phyloP scores from a whole-genome alignment of 2,797 vertebrate species.

The Pachyuromys duprasi region DNA sequence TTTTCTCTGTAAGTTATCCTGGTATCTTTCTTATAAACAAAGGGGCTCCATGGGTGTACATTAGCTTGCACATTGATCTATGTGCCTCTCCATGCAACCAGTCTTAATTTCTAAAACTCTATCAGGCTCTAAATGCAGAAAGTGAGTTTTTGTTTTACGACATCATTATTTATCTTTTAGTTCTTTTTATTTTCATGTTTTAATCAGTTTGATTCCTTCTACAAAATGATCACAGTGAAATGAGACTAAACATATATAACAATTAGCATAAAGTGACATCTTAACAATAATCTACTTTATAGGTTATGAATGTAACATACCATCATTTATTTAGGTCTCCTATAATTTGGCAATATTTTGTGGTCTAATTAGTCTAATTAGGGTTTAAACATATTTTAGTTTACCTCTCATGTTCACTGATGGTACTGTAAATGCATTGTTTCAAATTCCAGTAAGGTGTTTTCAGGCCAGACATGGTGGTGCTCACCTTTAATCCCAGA shows the following conservation, averaged over 20 bases:
- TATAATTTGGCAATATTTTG: constrained; percentile 4
- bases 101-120: not conserved
- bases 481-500: not conserved
- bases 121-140: not conserved
- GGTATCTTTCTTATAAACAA: not conserved
- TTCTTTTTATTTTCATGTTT: constrained; percentile 29
- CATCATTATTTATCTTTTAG: not conserved
- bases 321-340: constrained; percentile 1
- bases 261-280: not conserved
- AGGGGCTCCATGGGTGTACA: too few species aligned
- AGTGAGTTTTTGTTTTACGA: not conserved
- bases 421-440: not conserved
- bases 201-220: not conserved
- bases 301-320: not conserved
- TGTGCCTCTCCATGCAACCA: not conserved
- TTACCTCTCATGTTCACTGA: not conserved
- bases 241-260: not conserved
- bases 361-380: not conserved
- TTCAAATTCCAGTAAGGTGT: not conserved
- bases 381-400: not conserved
- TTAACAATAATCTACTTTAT: constrained; percentile 15
- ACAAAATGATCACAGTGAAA: not conserved
- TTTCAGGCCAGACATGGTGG: not conserved
- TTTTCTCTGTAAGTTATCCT: not conserved
- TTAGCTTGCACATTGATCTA: not conserved